Base-by-base conservation (phyloP, 2,888 invertebrate genomes). In the Sialis fuliginosa region DNA sequence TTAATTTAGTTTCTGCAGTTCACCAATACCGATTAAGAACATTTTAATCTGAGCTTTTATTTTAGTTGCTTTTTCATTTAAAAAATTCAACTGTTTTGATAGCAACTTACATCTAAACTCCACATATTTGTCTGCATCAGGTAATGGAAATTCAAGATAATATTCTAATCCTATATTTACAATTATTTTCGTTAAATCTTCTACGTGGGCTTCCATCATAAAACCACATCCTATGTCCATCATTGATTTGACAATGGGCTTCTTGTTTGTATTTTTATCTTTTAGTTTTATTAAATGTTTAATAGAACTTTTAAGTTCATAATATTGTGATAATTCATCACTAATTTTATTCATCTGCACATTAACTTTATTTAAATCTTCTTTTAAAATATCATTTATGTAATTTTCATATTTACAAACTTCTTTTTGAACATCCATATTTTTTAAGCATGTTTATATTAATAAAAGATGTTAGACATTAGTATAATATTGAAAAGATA, bases 191-290 rank as follows among this genome's bases (percentile, higher is more conserved):
- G 77, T 74, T 1, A 77, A 67, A 58, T 84, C 77, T 45, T 70
- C 65, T 45, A 88, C 76, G 47, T 76, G 67, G 0, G 86, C 86
- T 61, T 88, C 81, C 60, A 85, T 78, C 56, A 84, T 90, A 54
- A 88, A 81, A 60, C 82, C 84, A 54, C 82, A 81, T n/a, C 90
- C 90, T 33, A 91, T 65, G 59, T 90, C 84, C 31, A 90, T 72
- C 64, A 80, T 72, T 0, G 81, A 79, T 56, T 79, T 79, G 44
- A 79, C 67, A 32, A 72, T 72, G 1, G 70, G 58, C 4, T 68
- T 65, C 34, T 70, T 70, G 48, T 74, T 70, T 22, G 6, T 35
- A 13, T 35, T 33, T 34, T 22, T 33, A 22, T 33, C 44, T 8
- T 34, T 44, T 45, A 45, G 31, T 44, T 73, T 58, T 4, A 86